These are phyloP conservation scores for Excalfactoria chinensis DNA, from an alignment of 2,113 vertebrate species.

Conservation along the genomic window DNA sequence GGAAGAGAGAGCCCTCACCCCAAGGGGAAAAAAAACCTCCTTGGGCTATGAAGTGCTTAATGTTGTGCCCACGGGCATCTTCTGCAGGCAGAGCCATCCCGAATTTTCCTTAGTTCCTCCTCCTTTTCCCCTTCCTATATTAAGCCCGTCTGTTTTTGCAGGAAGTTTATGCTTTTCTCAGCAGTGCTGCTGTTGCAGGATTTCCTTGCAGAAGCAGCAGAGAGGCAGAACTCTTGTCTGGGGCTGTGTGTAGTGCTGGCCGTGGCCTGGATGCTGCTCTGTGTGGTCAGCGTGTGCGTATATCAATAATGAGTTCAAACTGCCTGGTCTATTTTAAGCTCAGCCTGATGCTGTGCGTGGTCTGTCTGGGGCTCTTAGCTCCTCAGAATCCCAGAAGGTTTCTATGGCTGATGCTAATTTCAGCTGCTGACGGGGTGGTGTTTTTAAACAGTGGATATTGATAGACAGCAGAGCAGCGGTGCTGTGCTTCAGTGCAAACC, in stretches of 20 bases:
- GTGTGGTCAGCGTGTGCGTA: neutral
- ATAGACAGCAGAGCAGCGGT: slow-evolving; percentile 34
- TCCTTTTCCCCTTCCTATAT: neutral
- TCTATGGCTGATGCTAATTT: neutral
- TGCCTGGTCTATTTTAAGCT: slow-evolving; percentile 42
- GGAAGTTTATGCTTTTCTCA: neutral
- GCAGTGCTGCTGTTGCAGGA: neutral
- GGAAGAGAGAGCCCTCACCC: neutral
- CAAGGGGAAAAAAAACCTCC: neutral
- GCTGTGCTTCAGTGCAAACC: neutral
- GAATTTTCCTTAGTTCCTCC: fast-evolving
- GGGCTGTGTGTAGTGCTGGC: neutral
- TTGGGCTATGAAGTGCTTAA: neutral
- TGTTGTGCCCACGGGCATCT: neutral
- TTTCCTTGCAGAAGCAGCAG: neutral
- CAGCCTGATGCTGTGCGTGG: neutral
- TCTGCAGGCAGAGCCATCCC: neutral
- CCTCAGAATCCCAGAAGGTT: neutral
- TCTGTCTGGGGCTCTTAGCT: neutral
- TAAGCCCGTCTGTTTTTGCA: neutral
- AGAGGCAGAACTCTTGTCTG: neutral
- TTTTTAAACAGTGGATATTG: slow-evolving; percentile 37
- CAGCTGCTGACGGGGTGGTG: slow-evolving; percentile 25
- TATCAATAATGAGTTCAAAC: neutral
- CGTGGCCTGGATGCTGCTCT: neutral